These are phyloP conservation scores for Thymelicus lineola DNA, from an alignment of 2,888 invertebrate species.

Conservation along the genomic window DNA sequence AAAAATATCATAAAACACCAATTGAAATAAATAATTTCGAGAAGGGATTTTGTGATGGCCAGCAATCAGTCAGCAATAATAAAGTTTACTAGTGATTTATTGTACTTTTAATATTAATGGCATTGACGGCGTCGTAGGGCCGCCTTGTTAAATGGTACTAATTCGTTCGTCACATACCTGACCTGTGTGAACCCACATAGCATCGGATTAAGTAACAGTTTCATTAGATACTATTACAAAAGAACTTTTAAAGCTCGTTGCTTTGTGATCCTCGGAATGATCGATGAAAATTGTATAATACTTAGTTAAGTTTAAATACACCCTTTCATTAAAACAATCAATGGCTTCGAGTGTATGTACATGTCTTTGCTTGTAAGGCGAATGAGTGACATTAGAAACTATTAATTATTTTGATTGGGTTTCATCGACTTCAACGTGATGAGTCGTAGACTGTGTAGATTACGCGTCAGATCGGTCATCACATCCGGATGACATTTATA, in stretches of 20 bases:
- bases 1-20: no score
- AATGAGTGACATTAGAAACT: constrained; percentile 3
- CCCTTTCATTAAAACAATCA: constrained; percentile 1
- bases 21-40: no score
- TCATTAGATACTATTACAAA: constrained; percentile 26
- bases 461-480: no score
- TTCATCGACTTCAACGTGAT: neutral
- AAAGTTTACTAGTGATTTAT: neutral
- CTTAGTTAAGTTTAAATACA: neutral
- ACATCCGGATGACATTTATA: no score
- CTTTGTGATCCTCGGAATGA: neutral
- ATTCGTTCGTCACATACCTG: constrained; percentile 34
- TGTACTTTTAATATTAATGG: constrained; percentile 25
- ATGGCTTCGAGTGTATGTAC: neutral
- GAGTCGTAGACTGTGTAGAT: no score
- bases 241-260: constrained; percentile 3
- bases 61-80: neutral
- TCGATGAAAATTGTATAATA: constrained; percentile 16
- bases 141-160: constrained; percentile 21
- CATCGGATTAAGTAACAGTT: constrained; percentile 42
- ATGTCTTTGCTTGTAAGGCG: neutral
- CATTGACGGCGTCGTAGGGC: constrained; percentile 3
- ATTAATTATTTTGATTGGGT: neutral
- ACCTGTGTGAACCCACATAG: constrained; percentile 45
- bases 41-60: neutral